These are phyloP conservation scores for Hypotaenidia okinawae DNA, from an alignment of 2,797 vertebrate genomes.

Conservation along the genomic window DNA sequence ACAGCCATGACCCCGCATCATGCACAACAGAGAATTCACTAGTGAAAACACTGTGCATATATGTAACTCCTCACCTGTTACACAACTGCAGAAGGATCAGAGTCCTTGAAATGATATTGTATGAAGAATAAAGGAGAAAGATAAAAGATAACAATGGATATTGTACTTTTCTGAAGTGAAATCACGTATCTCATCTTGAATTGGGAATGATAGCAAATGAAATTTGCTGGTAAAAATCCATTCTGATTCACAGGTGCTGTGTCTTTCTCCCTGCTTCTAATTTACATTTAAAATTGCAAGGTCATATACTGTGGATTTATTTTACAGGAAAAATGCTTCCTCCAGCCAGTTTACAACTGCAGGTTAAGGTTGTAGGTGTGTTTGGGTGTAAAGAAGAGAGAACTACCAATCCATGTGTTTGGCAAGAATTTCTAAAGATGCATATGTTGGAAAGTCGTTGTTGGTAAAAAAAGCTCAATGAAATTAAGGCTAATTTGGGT, in stretches of 20 bases:
- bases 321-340: background rate
- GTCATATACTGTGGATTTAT: background rate
- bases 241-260: background rate
- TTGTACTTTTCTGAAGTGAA: constrained; percentile 48
- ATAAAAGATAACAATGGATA: constrained; percentile 38
- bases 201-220: constrained; percentile 19
- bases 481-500: background rate
- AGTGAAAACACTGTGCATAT: constrained; percentile 43
- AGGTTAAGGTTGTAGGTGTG: background rate
- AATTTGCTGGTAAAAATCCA: background rate
- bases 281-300: constrained; percentile 55
- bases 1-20: constrained; percentile 51
- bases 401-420: background rate
- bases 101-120: constrained; percentile 67
- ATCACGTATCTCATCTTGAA: constrained; percentile 46
- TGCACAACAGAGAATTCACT: constrained; percentile 54
- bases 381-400: background rate
- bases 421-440: background rate
- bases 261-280: constrained; percentile 11
- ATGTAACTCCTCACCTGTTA: constrained; percentile 23
- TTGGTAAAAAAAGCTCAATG: background rate
- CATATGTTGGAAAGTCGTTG: background rate
- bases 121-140: constrained; percentile 54
- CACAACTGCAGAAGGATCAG: constrained; percentile 49
- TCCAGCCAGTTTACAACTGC: background rate